These are phyloP conservation scores for Leptinotarsa haldemani DNA, from an alignment of 2,888 invertebrate genomes.

Conservation along the genomic window DNA sequence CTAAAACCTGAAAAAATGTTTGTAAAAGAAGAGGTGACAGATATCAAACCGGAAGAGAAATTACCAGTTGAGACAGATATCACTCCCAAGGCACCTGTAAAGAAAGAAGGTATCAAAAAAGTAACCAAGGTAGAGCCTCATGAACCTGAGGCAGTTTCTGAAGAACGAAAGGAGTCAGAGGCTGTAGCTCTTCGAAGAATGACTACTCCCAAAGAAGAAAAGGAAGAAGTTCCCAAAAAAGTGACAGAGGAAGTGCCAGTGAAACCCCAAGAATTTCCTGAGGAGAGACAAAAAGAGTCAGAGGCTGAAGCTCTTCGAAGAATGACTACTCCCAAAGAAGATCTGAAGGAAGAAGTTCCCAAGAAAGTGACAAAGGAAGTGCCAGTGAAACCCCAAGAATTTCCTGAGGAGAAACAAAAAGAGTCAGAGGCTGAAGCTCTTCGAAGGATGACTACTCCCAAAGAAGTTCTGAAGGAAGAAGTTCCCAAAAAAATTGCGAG, in stretches of 20 bases:
- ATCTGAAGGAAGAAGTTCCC: background rate
- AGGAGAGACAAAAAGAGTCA: background rate
- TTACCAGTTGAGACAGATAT: background rate
- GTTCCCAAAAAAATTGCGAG: background rate
- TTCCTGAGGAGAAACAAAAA: background rate
- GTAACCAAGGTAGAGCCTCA: background rate
- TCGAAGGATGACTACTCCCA: background rate
- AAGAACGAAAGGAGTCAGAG: background rate
- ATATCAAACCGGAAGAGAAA: background rate
- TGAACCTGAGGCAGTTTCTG: background rate
- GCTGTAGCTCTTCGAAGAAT: background rate
- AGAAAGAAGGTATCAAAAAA: background rate
- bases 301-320: background rate
- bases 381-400: background rate
- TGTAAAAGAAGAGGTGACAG: background rate
- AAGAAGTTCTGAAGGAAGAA: slow-evolving; percentile 1
- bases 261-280: background rate
- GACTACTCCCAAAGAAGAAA: slow-evolving; percentile 3
- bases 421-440: background rate
- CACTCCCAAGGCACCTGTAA: background rate
- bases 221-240: background rate
- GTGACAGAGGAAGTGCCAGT: background rate
- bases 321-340: slow-evolving; percentile 2
- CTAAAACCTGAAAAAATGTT: background rate
- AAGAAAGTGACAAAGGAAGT: background rate